phyloP scores from a whole-genome alignment of 2,113 vertebrate genomes.

The Ceyx melanurus region DNA sequence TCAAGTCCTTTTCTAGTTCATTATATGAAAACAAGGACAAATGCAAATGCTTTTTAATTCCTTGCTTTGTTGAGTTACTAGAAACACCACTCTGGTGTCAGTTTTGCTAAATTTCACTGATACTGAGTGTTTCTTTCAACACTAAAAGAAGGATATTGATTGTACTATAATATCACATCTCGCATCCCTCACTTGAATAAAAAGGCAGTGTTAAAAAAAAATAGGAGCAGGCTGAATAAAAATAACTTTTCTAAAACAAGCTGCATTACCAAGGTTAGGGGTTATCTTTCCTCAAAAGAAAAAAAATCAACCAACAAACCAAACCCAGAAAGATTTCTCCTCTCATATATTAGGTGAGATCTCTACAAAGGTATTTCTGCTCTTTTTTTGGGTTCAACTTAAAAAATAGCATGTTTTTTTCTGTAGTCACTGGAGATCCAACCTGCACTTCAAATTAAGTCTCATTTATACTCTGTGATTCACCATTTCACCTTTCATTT shows the following conservation, averaged over 20 bases:
- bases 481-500: background rate
- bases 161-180: background rate
- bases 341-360: background rate
- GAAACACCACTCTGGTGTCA: background rate
- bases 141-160: background rate
- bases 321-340: background rate
- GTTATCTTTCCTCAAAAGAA: background rate
- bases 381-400: background rate
- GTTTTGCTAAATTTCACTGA: background rate
- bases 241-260: background rate
- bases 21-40: background rate
- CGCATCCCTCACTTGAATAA: background rate
- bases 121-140: background rate
- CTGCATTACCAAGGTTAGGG: background rate
- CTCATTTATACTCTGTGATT: background rate
- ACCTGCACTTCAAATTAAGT: background rate
- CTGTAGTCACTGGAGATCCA: background rate
- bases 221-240: background rate
- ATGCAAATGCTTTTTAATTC: background rate
- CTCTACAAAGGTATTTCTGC: background rate
- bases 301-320: background rate
- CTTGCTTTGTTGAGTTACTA: background rate
- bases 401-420: fast-evolving
- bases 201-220: background rate
- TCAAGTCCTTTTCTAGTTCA: background rate